Evolutionary conservation across 37 sponge, comb jelly and placozoan species (phyloP).

Genomic region (Sycon ciliatum): DNA sequence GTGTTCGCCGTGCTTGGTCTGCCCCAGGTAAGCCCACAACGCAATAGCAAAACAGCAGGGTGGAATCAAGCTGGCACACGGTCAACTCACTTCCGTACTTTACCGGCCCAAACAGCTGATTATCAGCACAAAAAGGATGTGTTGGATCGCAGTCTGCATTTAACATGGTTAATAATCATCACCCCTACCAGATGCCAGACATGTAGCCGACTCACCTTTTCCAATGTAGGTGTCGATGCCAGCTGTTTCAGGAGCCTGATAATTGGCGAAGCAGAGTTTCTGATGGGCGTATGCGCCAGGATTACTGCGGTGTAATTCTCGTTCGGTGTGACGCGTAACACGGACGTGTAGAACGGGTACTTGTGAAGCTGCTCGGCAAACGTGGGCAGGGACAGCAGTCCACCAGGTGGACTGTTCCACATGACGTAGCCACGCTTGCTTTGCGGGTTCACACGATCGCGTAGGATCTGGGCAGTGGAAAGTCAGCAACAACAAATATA

Average conservation of each 20-base stretch:
- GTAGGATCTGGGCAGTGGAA: neutral
- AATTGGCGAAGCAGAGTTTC: neutral
- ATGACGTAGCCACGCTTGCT: neutral
- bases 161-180: too few species aligned
- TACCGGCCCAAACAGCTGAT: too few species aligned
- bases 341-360: neutral
- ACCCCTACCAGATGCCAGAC: too few species aligned
- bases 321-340: neutral
- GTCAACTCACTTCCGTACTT: too few species aligned
- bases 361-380: neutral
- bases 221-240: neutral
- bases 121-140: too few species aligned
- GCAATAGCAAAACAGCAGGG: too few species aligned
- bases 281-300: neutral
- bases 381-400: neutral
- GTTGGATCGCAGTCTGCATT: too few species aligned
- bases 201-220: too few species aligned
- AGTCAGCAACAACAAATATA: too few species aligned
- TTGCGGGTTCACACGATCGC: neutral
- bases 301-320: neutral
- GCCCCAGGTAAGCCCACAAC: too few species aligned
- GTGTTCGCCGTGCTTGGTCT: too few species aligned
- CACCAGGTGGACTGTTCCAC: slow-evolving; percentile 11
- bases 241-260: neutral
- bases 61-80: too few species aligned